phyloP scores from a whole-genome alignment of 2,113 vertebrate species.

The Oxyura jamaicensis region DNA sequence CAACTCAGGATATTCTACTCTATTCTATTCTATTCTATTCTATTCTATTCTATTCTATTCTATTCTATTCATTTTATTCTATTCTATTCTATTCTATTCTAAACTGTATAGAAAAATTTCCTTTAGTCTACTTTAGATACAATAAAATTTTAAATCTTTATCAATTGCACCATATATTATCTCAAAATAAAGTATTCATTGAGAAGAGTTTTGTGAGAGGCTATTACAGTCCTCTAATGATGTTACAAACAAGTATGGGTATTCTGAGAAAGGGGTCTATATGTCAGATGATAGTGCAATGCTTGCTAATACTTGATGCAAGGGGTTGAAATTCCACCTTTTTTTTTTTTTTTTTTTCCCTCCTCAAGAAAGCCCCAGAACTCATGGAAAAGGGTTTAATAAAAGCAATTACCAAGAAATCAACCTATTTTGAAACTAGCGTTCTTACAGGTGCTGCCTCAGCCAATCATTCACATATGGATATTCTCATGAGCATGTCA shows the following conservation, averaged over 20 bases:
- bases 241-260: background rate
- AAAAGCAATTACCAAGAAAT: background rate
- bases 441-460: background rate
- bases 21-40: too few species aligned
- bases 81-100: too few species aligned
- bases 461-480: background rate
- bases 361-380: background rate
- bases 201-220: background rate
- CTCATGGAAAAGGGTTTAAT: background rate
- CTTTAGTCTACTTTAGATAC: background rate
- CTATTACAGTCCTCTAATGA: background rate
- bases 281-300: background rate
- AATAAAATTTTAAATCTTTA: background rate
- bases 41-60: too few species aligned
- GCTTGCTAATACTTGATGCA: background rate
- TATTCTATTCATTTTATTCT: too few species aligned
- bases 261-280: background rate
- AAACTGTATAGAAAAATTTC: too few species aligned
- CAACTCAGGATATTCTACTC: too few species aligned
- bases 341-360: background rate
- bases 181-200: background rate
- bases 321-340: fast-evolving
- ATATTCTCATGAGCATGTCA: background rate
- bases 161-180: background rate
- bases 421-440: background rate